Base-by-base conservation (phyloP, 1,140 invertebrate genomes). In the Listronotus oregonensis region DNA sequence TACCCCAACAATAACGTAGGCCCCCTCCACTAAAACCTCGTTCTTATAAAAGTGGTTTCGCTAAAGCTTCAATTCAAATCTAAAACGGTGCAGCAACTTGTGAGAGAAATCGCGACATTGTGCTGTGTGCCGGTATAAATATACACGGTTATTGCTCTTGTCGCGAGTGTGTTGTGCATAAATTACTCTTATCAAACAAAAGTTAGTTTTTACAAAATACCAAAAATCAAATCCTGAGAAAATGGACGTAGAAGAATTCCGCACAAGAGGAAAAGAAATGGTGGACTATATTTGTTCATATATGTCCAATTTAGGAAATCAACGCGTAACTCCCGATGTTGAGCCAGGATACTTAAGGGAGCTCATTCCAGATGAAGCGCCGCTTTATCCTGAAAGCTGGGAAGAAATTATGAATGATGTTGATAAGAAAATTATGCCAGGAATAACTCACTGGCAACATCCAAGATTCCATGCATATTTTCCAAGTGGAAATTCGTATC, bases 361-460 rank as follows among this genome's bases (percentile, higher is more conserved):
- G 46, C 75, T 92, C 7, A 78, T 98, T 34, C 91, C 93, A 14
- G 79, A 80, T 5, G 84, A 89, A 72, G 90, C 96, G 8, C 95
- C 95, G 0, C 78, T 86, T 14, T 84, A 91, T 67, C 86, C 89
- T 0, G 96, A 98, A 80, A 77, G 85, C 39, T 98, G 92, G 85
- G 88, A 94, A 49, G 80, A 85, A 18, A 95, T 98, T 59, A 91
- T 97, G 86, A 83, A 85, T 61, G 95, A 98, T 78, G 89, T 97
- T 12, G 92, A 97, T 71, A 82, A 83, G 39, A 92, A 92, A 78
- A 95, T 98, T 65, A 95, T 98, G 92, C 92, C 92, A 10, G 96
- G 96, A 64, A 89, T 95, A 47, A 96, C 95, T 0, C 95, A 98
- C 76, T 98, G 96, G 96, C 94, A 97, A 79, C 96, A 98, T 84